phyloP scores from a whole-genome alignment of 2,113 vertebrate genomes.

The Conger conger region DNA sequence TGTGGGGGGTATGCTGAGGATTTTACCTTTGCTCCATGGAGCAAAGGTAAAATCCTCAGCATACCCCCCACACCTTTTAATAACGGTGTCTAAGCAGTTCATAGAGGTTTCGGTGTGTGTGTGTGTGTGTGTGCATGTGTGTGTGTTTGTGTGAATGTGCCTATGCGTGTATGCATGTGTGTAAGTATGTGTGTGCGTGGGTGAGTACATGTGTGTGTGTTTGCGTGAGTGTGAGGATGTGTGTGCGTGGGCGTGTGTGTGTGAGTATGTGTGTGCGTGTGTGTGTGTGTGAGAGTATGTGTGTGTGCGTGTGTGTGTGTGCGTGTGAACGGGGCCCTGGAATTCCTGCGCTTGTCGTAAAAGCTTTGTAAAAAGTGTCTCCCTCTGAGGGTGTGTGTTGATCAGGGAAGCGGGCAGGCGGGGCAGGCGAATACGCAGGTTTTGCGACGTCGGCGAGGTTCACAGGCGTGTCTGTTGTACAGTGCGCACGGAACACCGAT shows the following conservation, averaged over 20 bases:
- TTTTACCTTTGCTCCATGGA: too few relatives aligned
- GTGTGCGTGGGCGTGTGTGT: too few relatives aligned
- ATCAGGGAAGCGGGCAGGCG: neutral
- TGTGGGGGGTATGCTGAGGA: neutral
- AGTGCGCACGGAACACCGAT: neutral
- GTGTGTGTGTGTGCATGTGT: neutral
- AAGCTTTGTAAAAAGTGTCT: constrained; percentile 6
- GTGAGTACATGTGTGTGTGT: too few relatives aligned
- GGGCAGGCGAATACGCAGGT: neutral
- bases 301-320: too few relatives aligned
- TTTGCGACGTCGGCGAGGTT: neutral
- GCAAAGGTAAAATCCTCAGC: too few relatives aligned
- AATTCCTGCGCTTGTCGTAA: neutral
- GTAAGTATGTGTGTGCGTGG: too few relatives aligned
- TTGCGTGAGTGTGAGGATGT: too few relatives aligned
- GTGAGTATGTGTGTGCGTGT: too few relatives aligned
- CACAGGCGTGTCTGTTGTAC: neutral
- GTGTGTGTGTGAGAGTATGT: too few relatives aligned
- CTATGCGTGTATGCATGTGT: neutral
- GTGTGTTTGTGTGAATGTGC: too few relatives aligned
- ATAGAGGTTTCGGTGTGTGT: neutral
- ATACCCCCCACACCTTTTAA: neutral
- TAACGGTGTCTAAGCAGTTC: constrained; percentile 9
- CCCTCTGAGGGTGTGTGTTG: constrained; percentile 5
- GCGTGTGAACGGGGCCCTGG: too few relatives aligned